Base-by-base conservation (phyloP, 2,888 invertebrate genomes). In the Meloe dianella region DNA sequence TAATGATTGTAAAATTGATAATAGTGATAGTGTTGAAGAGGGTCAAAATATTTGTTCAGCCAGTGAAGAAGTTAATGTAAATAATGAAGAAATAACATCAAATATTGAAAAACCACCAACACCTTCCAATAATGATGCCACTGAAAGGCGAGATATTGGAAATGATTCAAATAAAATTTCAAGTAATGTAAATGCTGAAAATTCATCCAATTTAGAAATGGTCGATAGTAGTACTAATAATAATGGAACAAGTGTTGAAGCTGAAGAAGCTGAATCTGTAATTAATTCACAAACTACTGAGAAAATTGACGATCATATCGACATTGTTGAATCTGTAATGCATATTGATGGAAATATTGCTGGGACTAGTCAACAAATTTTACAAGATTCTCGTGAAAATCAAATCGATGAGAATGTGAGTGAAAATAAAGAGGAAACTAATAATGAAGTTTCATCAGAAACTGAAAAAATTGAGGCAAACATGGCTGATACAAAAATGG, bases 141-240 rank as follows among this genome's bases (percentile, higher is more conserved):
- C n/a, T 22, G 10, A 14, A 24, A n/a, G 8, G 10, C 27, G 27
- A 10, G 57, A n/a, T 12, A 54, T 20, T 6, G 17, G 12, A 8
- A n/a, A 57, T 27, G 57, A 57, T 57, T 27, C 27, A 1, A 29
- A 27, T 57, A 57, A 1, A 24, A 24, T 30, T 29, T 57, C 57
- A n/a, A 57, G 57, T 57, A 30, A 29, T 58, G 3, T 3, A 17
- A 32, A 8, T 10, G 2, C n/a, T 14, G 58, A 58, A 30, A 35
- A 27, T 22, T 51, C 30, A 27, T 20, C 41, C 10, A 51, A 32
- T 62, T 14, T 30, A 32, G 56, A 62, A 57, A 20, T 24, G 29
- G 61, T 56, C 10, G 62, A 54, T 14, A 62, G 32, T 30, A 62
- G 54, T 56, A 24, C 51, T 12, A 27, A 29, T 29, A 61, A 27